Evolutionary conservation across 2,888 invertebrate genomes (phyloP).

Genomic region (Calliphora vomitoria): DNA sequence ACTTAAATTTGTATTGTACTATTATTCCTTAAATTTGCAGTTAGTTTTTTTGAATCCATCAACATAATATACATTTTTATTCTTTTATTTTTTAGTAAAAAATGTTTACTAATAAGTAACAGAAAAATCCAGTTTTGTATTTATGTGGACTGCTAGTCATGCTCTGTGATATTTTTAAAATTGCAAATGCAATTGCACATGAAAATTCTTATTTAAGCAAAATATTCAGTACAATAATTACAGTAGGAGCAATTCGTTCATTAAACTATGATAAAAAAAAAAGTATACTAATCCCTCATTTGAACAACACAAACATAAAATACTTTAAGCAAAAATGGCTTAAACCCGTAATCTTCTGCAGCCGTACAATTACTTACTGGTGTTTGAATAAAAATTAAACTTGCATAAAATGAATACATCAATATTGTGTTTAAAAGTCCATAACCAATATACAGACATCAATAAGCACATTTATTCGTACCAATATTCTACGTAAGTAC

Average conservation of each 20-base stretch:
- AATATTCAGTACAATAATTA: not conserved
- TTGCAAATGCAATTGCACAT: not conserved
- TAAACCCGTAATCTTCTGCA: not conserved
- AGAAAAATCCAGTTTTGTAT: too few species aligned
- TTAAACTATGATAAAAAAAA: not conserved
- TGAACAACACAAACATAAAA: too few species aligned
- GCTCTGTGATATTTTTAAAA: too few species aligned
- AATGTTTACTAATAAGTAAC: too few species aligned
- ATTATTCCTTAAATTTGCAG: not conserved
- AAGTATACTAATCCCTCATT: not conserved
- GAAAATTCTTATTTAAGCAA: not conserved
- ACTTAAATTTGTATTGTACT: too few species aligned
- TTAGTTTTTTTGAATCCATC: not conserved
- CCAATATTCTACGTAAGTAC: not conserved
- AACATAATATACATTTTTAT: too few species aligned
- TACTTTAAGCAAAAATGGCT: too few species aligned
- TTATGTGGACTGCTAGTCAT: too few species aligned
- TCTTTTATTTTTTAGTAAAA: too few species aligned
- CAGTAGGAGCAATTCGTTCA: not conserved
- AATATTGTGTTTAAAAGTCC: slow-evolving; percentile 26
- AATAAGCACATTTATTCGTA: slow-evolving; percentile 8
- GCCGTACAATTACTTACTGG: not conserved
- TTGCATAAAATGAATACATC: slow-evolving; percentile 7
- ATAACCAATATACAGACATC: slow-evolving; percentile 2
- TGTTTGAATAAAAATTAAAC: not conserved